Evolutionary conservation across 1,140 invertebrate species (phyloP).

Genomic region (Eupeodes corollae): DNA sequence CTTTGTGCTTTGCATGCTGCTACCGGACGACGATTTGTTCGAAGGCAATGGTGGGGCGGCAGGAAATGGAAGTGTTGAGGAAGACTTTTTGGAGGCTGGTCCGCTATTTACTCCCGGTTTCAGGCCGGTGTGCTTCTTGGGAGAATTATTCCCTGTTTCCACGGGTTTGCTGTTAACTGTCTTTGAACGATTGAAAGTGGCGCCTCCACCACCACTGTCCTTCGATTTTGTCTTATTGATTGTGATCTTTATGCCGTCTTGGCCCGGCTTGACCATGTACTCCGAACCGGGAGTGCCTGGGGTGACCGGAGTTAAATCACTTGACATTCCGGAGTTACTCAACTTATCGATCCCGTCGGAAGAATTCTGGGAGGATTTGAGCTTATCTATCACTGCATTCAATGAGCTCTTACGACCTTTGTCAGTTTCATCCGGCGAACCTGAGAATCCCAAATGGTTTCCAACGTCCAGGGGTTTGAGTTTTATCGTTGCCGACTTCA

Average conservation of each 20-base stretch:
- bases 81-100: constrained; percentile 25
- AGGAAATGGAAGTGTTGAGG: not conserved
- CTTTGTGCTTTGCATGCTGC: constrained; percentile 18
- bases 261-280: constrained; percentile 73
- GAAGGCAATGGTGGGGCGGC: not conserved
- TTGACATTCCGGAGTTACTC: too few species aligned
- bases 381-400: constrained; percentile 74
- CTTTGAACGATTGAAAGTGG: not conserved
- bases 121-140: constrained; percentile 59
- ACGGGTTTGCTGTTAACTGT: not conserved
- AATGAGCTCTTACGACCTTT: constrained; percentile 62
- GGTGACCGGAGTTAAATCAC: constrained; percentile 11
- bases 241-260: constrained; percentile 76
- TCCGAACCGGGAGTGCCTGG: constrained; percentile 43
- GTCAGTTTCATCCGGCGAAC: not conserved
- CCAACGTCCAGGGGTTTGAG: not conserved
- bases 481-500: not conserved
- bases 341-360: too few species aligned
- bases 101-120: constrained; percentile 60
- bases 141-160: constrained; percentile 1
- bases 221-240: constrained; percentile 74
- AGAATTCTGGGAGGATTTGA: constrained; percentile 54
- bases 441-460: not conserved
- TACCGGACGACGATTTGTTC: constrained; percentile 43
- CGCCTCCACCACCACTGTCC: constrained; percentile 3